phyloP scores from a whole-genome alignment of 2,888 invertebrate species.

The Sylvicola cinctus region DNA sequence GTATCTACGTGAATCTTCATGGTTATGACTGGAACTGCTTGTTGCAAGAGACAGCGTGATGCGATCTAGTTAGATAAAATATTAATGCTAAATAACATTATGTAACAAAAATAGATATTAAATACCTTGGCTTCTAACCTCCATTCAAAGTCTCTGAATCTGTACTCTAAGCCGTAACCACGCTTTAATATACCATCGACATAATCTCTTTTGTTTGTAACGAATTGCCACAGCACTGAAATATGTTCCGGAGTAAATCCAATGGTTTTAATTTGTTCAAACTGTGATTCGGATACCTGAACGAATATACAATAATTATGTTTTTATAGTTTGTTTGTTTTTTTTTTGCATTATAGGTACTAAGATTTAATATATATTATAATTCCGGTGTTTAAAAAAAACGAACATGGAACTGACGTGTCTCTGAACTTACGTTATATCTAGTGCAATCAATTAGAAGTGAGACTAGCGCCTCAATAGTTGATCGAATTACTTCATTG shows the following conservation, averaged over 20 bases:
- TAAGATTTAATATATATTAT: too few relatives aligned
- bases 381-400: too few relatives aligned
- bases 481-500: conserved; percentile 26
- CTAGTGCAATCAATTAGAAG: conserved; percentile 49
- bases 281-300: conserved; percentile 11
- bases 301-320: too few relatives aligned
- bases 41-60: conserved; percentile 33
- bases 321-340: too few relatives aligned
- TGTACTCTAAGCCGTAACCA: conserved; percentile 17
- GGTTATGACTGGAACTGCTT: conserved; percentile 35
- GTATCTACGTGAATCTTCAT: conserved; percentile 32
- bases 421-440: conserved; percentile 40
- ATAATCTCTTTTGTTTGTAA: conserved; percentile 18
- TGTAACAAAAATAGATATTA: background rate
- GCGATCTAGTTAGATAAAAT: conserved; percentile 25
- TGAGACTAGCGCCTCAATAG: conserved; percentile 52
- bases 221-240: conserved; percentile 19
- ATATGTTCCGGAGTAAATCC: conserved; percentile 15
- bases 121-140: conserved; percentile 38
- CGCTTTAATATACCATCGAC: conserved; percentile 21
- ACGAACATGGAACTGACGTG: too few relatives aligned
- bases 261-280: conserved; percentile 12
- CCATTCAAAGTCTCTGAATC: conserved; percentile 38
- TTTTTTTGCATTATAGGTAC: too few relatives aligned
- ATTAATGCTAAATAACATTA: background rate